Base-by-base conservation (phyloP, 2,113 vertebrate species). In the Labeo rohita region DNA sequence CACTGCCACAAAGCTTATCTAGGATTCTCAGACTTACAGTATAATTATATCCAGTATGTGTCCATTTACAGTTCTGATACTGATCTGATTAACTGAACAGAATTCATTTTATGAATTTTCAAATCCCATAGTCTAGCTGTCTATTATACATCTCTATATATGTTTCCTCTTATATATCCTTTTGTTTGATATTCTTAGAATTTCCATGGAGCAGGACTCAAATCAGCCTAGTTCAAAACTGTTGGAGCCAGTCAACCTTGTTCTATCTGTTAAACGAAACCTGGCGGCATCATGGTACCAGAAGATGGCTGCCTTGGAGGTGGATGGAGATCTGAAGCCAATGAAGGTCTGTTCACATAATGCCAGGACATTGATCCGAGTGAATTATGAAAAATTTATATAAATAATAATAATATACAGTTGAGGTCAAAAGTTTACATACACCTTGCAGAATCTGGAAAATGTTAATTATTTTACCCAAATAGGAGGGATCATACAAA, bases 271-370 rank as follows among this genome's bases (percentile, higher is more conserved):
- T 47, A 95, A 94, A 92, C 96, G 98, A 88, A 99, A 99, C 92
- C 93, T 99, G 87, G 95, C 98, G 2, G 94, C 96, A 75, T 18
- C 94, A 6, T 99, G 98, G 98, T 98, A 96, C 91, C 90, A 94
- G 39, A 89, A 96, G 77, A 95, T 96, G 88, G 96, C 97, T 47
- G 94, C 95, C 2, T 90, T 99, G 84, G 92, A 96, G 84, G 91
- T 99, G 18, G 91, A 96, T 90, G 98, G 97, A 92, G 96, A 97
- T 86, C 91, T 99, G 28, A 97, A 97, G 82, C 97, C 98, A 56
- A 98, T 98, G 97, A 96, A 96, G 95, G 98, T 98, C 52, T 49
- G 89, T 76, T 39, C 28, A 63, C 9, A 45, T 45, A 2, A 54
- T 43, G 18, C 10, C 47, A 15, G 18, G 16, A 47, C 11, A 28